Evolutionary conservation across 2,888 invertebrate species (phyloP), one percentile per base, ranked within the genome.

Genomic region (Cantharis nigra): DNA sequence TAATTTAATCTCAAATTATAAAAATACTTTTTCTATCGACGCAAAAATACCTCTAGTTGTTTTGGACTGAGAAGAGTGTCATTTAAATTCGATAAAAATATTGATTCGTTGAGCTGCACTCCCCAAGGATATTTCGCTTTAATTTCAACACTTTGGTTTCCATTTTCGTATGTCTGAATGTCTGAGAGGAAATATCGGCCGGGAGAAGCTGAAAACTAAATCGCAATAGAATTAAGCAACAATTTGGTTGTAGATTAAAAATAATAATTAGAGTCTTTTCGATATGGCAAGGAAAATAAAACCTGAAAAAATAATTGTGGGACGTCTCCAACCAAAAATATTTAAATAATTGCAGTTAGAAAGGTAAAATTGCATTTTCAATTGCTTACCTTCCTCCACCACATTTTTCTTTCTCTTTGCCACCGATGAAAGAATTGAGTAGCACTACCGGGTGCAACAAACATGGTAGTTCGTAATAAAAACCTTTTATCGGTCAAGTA

Each of bases 351-450:
- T 10, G 0, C 11, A 30, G 11, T 30, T 1, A 30, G 10, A 3
- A 30, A 11, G 30, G 30, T 0, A 30, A 10, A 16, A 63, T 11
- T 63, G 16, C 1, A 63, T 16, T 64, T 64, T 64, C 2, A 13
- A 20, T 13, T 65, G 20, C 13, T 18, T 80, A 94, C 92, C 87
- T 93, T 94, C 88, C 95, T 93, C 96, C 96, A 96, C 96, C 96
- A 96, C 82, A 93, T 92, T 86, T 94, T 94, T 75, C 95, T 91
- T 83, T 94, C 93, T 79, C 93, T 91, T 85, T 95, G 95, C 90
- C 94, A 93, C 82, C 93, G 92, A 84, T 94, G 92, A 86, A 94
- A 95, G 84, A 92, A 91, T 81, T 93, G 93, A 83, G 91, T 91
- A 0, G 91, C 88, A 79, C 90, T 89, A 70, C 88, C 86, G 67